A percentile compares a stretch with the other conserved stretches of the same genome.
Evolutionary conservation across 2,888 invertebrate species (phyloP).

Genomic region (Pemphredon lugubris): DNA sequence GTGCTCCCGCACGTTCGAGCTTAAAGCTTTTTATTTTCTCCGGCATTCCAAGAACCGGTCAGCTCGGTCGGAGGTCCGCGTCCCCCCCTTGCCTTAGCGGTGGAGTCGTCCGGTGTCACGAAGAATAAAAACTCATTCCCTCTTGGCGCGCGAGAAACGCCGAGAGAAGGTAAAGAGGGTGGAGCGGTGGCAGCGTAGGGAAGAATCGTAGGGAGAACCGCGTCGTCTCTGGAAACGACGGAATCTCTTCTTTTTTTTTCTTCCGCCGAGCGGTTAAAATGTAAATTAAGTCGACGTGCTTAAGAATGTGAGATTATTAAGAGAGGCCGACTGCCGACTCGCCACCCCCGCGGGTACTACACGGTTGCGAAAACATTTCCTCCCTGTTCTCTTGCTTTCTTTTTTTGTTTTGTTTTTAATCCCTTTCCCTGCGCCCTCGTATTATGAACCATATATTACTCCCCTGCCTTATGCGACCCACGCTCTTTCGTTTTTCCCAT

Average conservation of each 20-base stretch:
- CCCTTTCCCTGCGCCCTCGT: conserved; percentile 35
- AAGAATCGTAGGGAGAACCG: conserved; percentile 10
- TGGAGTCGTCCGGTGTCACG: conserved; percentile 56
- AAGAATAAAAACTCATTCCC: conserved; percentile 61
- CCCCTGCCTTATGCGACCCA: conserved; percentile 35
- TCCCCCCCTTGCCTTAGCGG: conserved; percentile 33
- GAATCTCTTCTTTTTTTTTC: conserved; percentile 42
- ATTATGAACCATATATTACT: conserved; percentile 64
- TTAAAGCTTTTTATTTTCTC: conserved; percentile 47
- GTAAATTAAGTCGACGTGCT: conserved; percentile 74
- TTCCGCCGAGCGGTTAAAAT: conserved; percentile 69
- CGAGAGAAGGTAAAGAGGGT: not conserved
- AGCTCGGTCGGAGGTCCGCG: conserved; percentile 49
- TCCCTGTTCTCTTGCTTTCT: conserved; percentile 8
- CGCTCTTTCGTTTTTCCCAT: not conserved
- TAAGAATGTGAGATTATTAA: conserved; percentile 74
- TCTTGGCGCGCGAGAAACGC: conserved; percentile 38
- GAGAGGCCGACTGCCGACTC: conserved; percentile 57
- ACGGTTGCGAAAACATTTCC: conserved; percentile 63
- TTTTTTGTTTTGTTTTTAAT: conserved; percentile 28
- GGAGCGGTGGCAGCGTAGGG: conserved; percentile 16
- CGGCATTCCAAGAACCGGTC: conserved; percentile 47
- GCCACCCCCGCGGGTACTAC: conserved; percentile 51
- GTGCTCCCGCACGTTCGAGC: conserved; percentile 11
- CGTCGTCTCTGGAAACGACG: conserved; percentile 54